Evolutionary conservation across 2,113 vertebrate species (phyloP).

Genomic region (Alouatta palliata): DNA sequence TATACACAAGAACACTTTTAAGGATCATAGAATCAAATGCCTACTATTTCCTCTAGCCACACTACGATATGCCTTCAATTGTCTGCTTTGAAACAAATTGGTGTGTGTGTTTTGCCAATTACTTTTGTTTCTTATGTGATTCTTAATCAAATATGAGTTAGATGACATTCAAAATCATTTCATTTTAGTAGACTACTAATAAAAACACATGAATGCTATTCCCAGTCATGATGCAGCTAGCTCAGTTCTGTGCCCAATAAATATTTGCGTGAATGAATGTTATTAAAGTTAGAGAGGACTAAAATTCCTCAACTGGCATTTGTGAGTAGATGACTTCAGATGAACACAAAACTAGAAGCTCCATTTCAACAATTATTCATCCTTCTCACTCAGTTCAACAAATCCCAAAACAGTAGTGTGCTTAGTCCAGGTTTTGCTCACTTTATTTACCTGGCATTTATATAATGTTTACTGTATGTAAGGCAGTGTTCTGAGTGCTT

Average conservation of each 20-base stretch:
- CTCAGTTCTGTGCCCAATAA: neutral
- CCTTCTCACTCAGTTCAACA: constrained; percentile 70
- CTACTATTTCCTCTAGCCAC: neutral
- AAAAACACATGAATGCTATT: constrained; percentile 51
- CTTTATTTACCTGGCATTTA: neutral
- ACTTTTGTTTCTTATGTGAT: constrained; percentile 58
- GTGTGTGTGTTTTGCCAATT: constrained; percentile 57
- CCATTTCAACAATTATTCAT: constrained; percentile 69
- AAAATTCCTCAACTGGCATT: constrained; percentile 24
- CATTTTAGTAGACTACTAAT: constrained; percentile 50
- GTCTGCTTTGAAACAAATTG: constrained; percentile 71
- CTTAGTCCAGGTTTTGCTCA: constrained; percentile 43
- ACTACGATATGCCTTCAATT: neutral
- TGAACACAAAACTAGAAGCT: constrained; percentile 62
- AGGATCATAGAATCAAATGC: constrained; percentile 27
- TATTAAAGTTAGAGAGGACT: constrained; percentile 59
- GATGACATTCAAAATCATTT: constrained; percentile 61
- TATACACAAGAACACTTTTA: neutral
- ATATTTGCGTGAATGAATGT: neutral
- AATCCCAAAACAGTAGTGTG: constrained; percentile 49
- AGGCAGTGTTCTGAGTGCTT: neutral
- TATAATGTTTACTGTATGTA: neutral
- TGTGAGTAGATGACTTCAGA: constrained; percentile 73
- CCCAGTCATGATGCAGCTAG: neutral
- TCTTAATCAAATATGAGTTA: constrained; percentile 70